Evolutionary conservation across 2,888 invertebrate species (phyloP).

Genomic region (Yponomeuta cagnagella): DNA sequence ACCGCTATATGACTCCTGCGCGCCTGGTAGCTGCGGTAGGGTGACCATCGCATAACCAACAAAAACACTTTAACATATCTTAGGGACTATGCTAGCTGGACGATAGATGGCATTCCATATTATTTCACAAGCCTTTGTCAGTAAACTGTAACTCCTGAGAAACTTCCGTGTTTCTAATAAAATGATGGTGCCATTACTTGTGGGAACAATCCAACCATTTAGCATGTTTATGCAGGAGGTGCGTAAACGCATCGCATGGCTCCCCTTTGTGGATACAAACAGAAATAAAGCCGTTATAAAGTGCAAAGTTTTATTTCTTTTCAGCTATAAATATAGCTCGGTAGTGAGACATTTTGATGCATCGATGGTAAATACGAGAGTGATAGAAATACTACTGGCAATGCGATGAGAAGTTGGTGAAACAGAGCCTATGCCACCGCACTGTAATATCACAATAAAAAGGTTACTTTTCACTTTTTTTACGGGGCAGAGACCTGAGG

Average conservation of each 20-base stretch:
- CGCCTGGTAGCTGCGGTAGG: conserved; percentile 37
- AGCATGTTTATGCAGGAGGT: conserved; percentile 58
- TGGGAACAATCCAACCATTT: conserved; percentile 62
- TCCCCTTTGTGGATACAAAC: conserved; percentile 13
- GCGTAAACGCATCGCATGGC: conserved; percentile 15
- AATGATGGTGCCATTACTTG: conserved; percentile 37
- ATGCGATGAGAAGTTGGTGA: not conserved
- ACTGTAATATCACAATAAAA: not conserved
- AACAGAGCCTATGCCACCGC: not conserved
- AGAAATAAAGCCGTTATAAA: conserved; percentile 22
- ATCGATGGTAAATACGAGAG: conserved; percentile 1
- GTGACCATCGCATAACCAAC: conserved; percentile 26
- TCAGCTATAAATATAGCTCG: not conserved
- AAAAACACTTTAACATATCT: conserved; percentile 8
- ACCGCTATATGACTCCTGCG: conserved; percentile 39
- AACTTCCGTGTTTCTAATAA: conserved; percentile 3
- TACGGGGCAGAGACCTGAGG: not conserved
- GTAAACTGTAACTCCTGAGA: not conserved
- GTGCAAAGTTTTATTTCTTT: conserved; percentile 16
- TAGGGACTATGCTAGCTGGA: not conserved
- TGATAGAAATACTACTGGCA: conserved; percentile 3
- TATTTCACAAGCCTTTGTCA: not conserved
- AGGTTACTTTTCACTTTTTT: not conserved
- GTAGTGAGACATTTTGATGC: conserved; percentile 10
- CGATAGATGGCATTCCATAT: not conserved